Base-by-base conservation (phyloP, 64 coral and sea anemone species). In the Trachythela sp. region DNA sequence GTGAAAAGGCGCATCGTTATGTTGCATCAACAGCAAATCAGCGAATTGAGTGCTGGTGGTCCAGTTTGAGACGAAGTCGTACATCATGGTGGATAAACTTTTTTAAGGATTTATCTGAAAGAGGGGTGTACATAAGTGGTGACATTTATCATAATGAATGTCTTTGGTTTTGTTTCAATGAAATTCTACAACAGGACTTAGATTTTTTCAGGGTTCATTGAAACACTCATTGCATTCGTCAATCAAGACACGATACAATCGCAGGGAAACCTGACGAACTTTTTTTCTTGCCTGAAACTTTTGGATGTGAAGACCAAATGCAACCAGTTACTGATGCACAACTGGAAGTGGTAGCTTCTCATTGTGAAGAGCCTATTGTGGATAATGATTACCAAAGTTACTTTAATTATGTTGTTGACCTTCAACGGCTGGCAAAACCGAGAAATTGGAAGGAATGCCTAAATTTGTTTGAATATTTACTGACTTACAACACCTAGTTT, bases 171-270 rank as follows among this genome's bases (percentile, higher is more conserved):
- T 45, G 59, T 31, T 68, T 68, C 14, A 22, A 5, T 22, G 6
- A 68, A 14, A 3, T 68, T 68, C 3, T 68, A 8, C 59, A 68
- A 31, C 20, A 68, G 18, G 90, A 91, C 41, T 52, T 86, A 31
- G 84, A 91, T 86, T 75, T 75, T 86, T 67, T 91, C 40, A 76
- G 34, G 29, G 5, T 86, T 31, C 60, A 91, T 36, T 91, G 90
- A 54, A 91, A 91, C 37, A 91, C 84, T n/a, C 90, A 91, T 37
- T 91, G 76, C 85, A 86, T 91, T 39, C 39, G 84, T 18, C 42
- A 70, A 33, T 91, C 90, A 48, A 75, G 43, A 20, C 91, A 92
- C 60, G 91, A 88, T 45, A 92, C 87, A 85, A 40, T 92, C 24
- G 33, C 87, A 48, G 91, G 91, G 36, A 60, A 36, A 75, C 91